Evolutionary conservation across 1,140 invertebrate genomes (phyloP), one percentile per base, ranked within the genome.

Genomic region (Schlechtendalia chinensis): DNA sequence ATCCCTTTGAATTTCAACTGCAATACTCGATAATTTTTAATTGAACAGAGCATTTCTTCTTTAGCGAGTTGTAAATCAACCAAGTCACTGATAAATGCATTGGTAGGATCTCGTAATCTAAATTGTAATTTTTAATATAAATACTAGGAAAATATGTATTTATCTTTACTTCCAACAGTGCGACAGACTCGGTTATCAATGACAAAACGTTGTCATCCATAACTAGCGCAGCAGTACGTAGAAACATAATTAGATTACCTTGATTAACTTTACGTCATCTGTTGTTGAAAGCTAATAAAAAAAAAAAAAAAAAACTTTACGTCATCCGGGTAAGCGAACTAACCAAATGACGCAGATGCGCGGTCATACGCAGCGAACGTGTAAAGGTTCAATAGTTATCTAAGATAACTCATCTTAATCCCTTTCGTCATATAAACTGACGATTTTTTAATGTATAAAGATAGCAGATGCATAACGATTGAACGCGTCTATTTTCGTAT

Each of bases 141-240:
- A 61, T 61, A 61, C 27, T 29, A 14, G 59, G 59, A 17, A 61
- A 61, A 61, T 61, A 63, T 63, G 29, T 63, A 32, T 63, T 63
- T 16, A 63, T 63, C 24, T 63, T 63, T 32, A 32, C 59, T 32
- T 63, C 29, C 17, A 63, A 32, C 14, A 61, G 4, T 61, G 58
- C 12, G 24, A 61, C 22, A 16, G 24, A 61, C 24, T 61, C 11
- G 59, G 29, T 5, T 61, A 61, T 29, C 29, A 61, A 61, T 17
- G 27, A 61, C 27, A 61, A 61, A 29, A 61, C 29, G 14, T 29
- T 61, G 24, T 61, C 14, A 61, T 61, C 4, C 27, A 17, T 17
- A 29, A 61, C 14, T 24, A 24, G 22, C 11, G 12, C 3, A 24
- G 10, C 56, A 59, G 12, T 59, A 59, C 56, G 22, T 59, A 11